A percentile compares a stretch with the other conserved stretches of the same genome.
These are phyloP conservation scores for Eucidaris tribuloides DNA, from an alignment of 35 echinoderm and acorn worm species.

Conservation along the genomic window DNA sequence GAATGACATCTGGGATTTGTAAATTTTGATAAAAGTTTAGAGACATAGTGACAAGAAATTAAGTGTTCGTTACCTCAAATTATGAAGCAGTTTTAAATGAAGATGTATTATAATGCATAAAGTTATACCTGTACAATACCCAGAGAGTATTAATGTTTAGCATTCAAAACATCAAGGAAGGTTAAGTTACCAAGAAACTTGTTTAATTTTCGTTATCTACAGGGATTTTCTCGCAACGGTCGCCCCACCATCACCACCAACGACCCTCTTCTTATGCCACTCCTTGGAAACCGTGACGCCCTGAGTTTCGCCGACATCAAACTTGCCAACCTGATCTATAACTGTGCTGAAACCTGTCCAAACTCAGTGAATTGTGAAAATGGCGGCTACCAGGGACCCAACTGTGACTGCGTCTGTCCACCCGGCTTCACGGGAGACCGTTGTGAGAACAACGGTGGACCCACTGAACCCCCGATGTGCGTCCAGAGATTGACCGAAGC, in stretches of 20 bases:
- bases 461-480: neutral
- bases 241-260: conserved; percentile 41
- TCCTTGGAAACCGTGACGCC: conserved; percentile 12
- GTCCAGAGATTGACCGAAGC: conserved; percentile 3
- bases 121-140: too few relatives aligned
- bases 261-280: conserved; percentile 38
- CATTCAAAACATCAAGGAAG: too few relatives aligned
- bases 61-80: too few relatives aligned
- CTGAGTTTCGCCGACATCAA: conserved; percentile 52
- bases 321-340: conserved; percentile 55
- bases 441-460: neutral
- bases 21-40: too few relatives aligned
- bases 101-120: too few relatives aligned
- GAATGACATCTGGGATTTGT: too few relatives aligned
- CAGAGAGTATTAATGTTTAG: too few relatives aligned
- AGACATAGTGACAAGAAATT: too few relatives aligned
- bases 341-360: conserved; percentile 21
- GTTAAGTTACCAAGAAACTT: too few relatives aligned
- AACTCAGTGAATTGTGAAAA: conserved; percentile 18
- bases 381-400: conserved; percentile 37
- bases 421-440: conserved; percentile 35
- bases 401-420: conserved; percentile 47
- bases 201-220: neutral
- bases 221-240: conserved; percentile 30
- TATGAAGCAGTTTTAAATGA: too few relatives aligned